phyloP scores from a whole-genome alignment of 2,888 invertebrate species.

The Pachycephus smyrnensis region DNA sequence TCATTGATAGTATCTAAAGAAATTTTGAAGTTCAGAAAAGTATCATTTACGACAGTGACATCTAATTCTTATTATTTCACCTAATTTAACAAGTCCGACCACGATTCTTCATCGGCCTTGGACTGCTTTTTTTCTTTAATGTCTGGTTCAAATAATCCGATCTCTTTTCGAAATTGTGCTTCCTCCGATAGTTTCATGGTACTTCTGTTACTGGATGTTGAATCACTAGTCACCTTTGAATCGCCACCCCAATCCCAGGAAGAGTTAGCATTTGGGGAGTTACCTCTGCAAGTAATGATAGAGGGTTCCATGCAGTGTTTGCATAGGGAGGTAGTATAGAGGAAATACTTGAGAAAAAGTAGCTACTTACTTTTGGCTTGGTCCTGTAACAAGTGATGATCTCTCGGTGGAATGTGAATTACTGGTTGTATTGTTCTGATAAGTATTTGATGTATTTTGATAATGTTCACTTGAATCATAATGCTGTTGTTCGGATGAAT shows the following conservation, averaged over 20 bases:
- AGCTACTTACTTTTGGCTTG: conserved; percentile 48
- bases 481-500: conserved; percentile 65
- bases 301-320: background rate
- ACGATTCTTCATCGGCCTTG: background rate
- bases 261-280: conserved; percentile 41
- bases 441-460: conserved; percentile 54
- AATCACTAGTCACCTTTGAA: conserved; percentile 38
- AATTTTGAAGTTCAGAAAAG: background rate
- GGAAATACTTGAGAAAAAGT: background rate
- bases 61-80: background rate
- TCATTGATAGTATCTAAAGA: background rate
- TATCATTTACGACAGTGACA: background rate
- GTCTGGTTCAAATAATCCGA: background rate
- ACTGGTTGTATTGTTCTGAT: conserved; percentile 48
- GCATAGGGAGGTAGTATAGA: background rate
- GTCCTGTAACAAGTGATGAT: conserved; percentile 55
- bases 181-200: conserved; percentile 11
- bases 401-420: conserved; percentile 56
- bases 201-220: conserved; percentile 37
- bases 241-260: conserved; percentile 57
- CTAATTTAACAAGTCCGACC: background rate
- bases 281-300: conserved; percentile 33
- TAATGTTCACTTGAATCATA: conserved; percentile 55
- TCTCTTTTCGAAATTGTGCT: background rate
- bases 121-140: background rate